phyloP scores from a whole-genome alignment of 2,888 invertebrate species.

The Nineta flava region DNA sequence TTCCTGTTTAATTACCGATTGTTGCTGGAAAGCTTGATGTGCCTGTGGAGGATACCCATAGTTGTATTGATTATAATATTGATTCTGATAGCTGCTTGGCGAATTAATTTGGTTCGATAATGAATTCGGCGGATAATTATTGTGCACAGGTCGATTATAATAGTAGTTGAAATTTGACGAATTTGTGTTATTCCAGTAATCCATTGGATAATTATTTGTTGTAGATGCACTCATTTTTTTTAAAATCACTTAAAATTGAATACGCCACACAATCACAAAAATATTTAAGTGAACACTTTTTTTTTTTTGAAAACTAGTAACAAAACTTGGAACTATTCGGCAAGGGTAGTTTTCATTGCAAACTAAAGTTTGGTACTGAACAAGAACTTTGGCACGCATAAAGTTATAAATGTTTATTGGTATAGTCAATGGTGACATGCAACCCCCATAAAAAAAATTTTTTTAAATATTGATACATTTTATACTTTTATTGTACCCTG shows the following conservation, averaged over 20 bases:
- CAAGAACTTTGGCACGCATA: slow-evolving; percentile 22
- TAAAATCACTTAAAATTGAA: not conserved
- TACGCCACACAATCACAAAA: not conserved
- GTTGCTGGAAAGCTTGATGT: too few species aligned
- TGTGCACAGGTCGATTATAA: slow-evolving; percentile 12
- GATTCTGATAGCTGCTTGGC: too few species aligned
- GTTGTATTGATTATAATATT: too few species aligned
- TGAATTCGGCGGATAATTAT: slow-evolving; percentile 1
- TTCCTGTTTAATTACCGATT: not conserved
- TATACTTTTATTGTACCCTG: too few species aligned
- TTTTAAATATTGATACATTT: too few species aligned
- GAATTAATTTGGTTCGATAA: not conserved
- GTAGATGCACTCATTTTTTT: slow-evolving; percentile 23
- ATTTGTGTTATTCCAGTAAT: slow-evolving; percentile 21
- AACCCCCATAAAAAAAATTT: not conserved
- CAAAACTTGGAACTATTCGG: not conserved
- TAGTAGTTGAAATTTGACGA: slow-evolving; percentile 1
- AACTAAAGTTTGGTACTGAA: slow-evolving; percentile 1
- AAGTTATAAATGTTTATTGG: slow-evolving; percentile 27
- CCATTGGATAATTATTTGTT: slow-evolving; percentile 17
- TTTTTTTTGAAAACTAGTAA: too few species aligned
- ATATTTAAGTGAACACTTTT: too few species aligned
- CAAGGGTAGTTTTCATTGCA: not conserved
- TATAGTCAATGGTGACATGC: slow-evolving; percentile 9
- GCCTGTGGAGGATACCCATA: too few species aligned